Evolutionary conservation across 2,888 invertebrate genomes (phyloP).

Genomic region (Ceramica pisi): DNA sequence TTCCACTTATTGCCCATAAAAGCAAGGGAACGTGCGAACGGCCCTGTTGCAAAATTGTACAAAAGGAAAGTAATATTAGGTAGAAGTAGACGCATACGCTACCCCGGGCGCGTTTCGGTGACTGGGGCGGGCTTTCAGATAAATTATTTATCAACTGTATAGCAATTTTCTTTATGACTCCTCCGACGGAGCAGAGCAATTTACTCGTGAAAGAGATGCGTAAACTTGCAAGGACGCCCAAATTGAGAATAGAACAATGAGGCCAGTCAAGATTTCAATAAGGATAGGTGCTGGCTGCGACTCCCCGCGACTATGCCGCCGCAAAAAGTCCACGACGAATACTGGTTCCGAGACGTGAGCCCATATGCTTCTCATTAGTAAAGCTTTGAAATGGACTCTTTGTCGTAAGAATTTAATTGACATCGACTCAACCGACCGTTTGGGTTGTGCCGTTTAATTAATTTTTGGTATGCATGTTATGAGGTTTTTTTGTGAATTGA

Average conservation of each 20-base stretch:
- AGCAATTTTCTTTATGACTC: constrained; percentile 91
- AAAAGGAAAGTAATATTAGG: constrained; percentile 91
- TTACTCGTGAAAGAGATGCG: constrained; percentile 90
- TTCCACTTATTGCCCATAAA: constrained; percentile 91
- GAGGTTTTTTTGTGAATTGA: constrained; percentile 66
- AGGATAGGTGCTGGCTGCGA: constrained; percentile 71
- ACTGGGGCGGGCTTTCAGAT: constrained; percentile 90
- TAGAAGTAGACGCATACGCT: constrained; percentile 85
- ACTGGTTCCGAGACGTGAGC: constrained; percentile 64
- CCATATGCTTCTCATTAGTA: constrained; percentile 82
- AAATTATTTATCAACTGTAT: constrained; percentile 91
- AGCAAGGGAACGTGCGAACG: constrained; percentile 90
- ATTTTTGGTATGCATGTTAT: constrained; percentile 72
- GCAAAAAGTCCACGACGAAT: constrained; percentile 64
- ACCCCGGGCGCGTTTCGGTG: constrained; percentile 88
- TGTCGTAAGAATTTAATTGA: constrained; percentile 82
- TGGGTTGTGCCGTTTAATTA: constrained; percentile 76
- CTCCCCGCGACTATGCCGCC: constrained; percentile 53
- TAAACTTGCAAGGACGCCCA: constrained; percentile 89
- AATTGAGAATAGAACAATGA: constrained; percentile 88
- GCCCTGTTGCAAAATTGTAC: constrained; percentile 90
- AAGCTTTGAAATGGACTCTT: constrained; percentile 78
- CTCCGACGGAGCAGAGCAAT: constrained; percentile 90
- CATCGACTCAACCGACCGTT: constrained; percentile 74
- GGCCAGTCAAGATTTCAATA: constrained; percentile 86